These are phyloP conservation scores for Drosophila aldrichi DNA, from an alignment of 2,888 invertebrate genomes.

Conservation along the genomic window DNA sequence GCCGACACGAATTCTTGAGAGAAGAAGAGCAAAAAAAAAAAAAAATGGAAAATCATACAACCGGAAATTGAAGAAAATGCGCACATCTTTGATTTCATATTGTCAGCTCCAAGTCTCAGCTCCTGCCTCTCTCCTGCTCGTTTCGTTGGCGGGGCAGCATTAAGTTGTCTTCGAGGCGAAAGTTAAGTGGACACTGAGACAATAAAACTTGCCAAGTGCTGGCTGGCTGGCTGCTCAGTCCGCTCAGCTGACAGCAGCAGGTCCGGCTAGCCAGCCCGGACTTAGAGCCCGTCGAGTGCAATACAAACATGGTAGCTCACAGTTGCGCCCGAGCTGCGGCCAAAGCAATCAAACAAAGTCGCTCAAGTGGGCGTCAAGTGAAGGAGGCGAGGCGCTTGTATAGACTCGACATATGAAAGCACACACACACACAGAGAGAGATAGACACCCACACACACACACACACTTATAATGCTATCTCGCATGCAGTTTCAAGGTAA, in stretches of 20 bases:
- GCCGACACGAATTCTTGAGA: conserved; percentile 32
- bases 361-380: conserved; percentile 37
- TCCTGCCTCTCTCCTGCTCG: no score
- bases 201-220: conserved; percentile 77
- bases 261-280: conserved; percentile 27
- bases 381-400: neutral
- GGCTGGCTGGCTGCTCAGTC: conserved; percentile 11
- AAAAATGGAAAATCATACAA: conserved; percentile 68
- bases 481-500: conserved; percentile 75
- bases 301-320: conserved; percentile 72
- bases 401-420: conserved; percentile 23
- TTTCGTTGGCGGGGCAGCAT: conserved; percentile 36
- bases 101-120: conserved; percentile 27
- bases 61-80: conserved; percentile 76
- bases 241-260: conserved; percentile 43
- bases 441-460: conserved; percentile 7
- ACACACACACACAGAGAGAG: conserved; percentile 3
- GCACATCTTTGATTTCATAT: conserved; percentile 68
- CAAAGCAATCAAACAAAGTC: conserved; percentile 79
- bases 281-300: conserved; percentile 73
- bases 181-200: conserved; percentile 78
- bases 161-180: conserved; percentile 70
- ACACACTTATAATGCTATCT: conserved; percentile 62
- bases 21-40: conserved; percentile 37
- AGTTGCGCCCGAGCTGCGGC: conserved; percentile 54